phyloP scores from a whole-genome alignment of 2,113 vertebrate species.

The Tenrec ecaudatus region DNA sequence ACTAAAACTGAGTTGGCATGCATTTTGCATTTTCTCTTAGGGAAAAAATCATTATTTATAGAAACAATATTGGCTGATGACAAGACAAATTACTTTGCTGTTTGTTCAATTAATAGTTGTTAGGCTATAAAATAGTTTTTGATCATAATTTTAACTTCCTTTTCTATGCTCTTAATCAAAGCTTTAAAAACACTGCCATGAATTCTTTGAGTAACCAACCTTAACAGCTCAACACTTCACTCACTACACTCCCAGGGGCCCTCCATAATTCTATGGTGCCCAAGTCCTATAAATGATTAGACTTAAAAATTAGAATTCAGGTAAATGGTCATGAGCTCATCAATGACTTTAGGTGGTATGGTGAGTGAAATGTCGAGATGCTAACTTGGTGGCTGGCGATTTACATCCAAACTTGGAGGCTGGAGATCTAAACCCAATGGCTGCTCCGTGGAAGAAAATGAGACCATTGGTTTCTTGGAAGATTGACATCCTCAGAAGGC shows the following conservation, averaged over 20 bases:
- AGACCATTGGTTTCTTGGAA: no score
- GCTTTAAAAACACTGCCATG: no score
- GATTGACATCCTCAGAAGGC: no score
- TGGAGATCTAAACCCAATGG: no score
- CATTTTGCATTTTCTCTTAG: neutral
- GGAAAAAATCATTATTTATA: neutral
- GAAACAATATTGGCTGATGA: neutral
- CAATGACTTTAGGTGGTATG: neutral
- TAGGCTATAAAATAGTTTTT: constrained; percentile 21
- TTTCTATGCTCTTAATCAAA: neutral
- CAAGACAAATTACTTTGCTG: constrained; percentile 28
- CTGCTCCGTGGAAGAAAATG: no score
- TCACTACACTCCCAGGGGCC: no score
- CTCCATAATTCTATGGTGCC: neutral
- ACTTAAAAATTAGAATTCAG: constrained; percentile 18
- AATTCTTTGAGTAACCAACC: no score
- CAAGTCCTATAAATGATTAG: neutral
- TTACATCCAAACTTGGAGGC: no score
- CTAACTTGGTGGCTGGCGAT: no score
- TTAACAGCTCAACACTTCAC: no score
- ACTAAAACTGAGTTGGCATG: constrained; percentile 35
- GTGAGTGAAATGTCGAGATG: no score
- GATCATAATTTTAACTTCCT: constrained; percentile 35
- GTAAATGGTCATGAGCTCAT: neutral
- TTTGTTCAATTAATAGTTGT: constrained; percentile 33